Percentiles rank a stretch among this genome's conserved stretches.
These are phyloP conservation scores for Ranitomeya variabilis DNA, from an alignment of 2,113 vertebrate genomes.

Conservation along the genomic window DNA sequence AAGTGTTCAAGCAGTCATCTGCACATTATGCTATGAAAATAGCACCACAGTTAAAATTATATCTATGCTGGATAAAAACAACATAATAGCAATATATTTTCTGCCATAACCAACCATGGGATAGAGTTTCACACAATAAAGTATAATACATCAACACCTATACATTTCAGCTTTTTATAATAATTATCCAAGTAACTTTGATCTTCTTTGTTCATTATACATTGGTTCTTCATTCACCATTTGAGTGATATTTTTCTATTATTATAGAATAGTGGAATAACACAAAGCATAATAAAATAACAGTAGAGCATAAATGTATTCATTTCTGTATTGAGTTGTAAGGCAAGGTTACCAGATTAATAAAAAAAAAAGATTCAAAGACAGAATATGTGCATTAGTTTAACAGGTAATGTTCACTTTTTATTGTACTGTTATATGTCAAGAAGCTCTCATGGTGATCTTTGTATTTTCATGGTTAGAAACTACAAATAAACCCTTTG, in stretches of 20 bases:
- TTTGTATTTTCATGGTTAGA: not conserved
- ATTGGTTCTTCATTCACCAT: not conserved
- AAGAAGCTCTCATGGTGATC: not conserved
- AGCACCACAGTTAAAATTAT: not conserved
- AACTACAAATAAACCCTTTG: not conserved
- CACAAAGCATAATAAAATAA: not conserved
- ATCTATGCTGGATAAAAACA: not conserved
- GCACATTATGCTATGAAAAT: not conserved
- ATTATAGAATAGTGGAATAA: not conserved
- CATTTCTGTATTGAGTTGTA: not conserved
- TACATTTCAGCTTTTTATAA: not conserved
- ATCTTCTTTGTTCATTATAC: not conserved
- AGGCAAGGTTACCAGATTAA: not conserved
- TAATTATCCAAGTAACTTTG: not conserved
- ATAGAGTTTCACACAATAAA: not conserved
- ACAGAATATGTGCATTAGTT: not conserved
- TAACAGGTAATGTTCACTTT: not conserved
- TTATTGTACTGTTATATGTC: not conserved
- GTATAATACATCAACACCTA: not conserved
- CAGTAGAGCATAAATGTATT: not conserved
- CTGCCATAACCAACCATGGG: not conserved
- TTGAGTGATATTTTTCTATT: not conserved
- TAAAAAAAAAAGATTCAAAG: not conserved
- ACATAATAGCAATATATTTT: not conserved
- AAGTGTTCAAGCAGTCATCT: not conserved